Conservation (phyloP, 35 echinoderm and acorn worm species). For the Ophiothrix spiculata region DNA sequence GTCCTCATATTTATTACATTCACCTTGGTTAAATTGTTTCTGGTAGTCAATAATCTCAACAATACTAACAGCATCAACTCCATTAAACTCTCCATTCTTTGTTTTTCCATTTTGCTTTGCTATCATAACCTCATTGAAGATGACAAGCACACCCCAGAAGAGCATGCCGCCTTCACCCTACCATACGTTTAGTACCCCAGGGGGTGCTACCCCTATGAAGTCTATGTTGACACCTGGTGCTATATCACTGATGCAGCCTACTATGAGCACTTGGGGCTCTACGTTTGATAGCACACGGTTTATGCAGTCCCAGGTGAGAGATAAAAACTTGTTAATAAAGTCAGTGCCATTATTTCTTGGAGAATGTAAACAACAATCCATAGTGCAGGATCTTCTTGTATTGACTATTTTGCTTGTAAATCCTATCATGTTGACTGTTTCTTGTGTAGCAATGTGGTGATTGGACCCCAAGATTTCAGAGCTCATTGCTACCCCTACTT, state of each 20-base stretch:
- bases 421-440: no score
- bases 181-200: no score
- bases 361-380: not conserved
- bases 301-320: no score
- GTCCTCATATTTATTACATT: not conserved
- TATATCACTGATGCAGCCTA: conserved; percentile 31
- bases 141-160: not conserved
- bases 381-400: no score
- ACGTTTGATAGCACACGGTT: conserved; percentile 18
- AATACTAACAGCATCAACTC: not conserved
- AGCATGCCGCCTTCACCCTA: no score
- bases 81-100: not conserved
- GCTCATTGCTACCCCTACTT: no score
- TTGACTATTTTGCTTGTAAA: no score
- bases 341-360: not conserved
- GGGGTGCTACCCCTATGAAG: not conserved
- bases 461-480: no score
- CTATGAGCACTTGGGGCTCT: conserved; percentile 31
- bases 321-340: no score
- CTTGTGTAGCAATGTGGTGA: no score
- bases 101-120: not conserved
- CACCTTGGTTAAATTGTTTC: not conserved
- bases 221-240: conserved; percentile 16
- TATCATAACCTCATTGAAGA: not conserved
- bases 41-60: not conserved